Conservation (phyloP, 2,797 vertebrate species). For the Poeciliopsis presidionis region DNA sequence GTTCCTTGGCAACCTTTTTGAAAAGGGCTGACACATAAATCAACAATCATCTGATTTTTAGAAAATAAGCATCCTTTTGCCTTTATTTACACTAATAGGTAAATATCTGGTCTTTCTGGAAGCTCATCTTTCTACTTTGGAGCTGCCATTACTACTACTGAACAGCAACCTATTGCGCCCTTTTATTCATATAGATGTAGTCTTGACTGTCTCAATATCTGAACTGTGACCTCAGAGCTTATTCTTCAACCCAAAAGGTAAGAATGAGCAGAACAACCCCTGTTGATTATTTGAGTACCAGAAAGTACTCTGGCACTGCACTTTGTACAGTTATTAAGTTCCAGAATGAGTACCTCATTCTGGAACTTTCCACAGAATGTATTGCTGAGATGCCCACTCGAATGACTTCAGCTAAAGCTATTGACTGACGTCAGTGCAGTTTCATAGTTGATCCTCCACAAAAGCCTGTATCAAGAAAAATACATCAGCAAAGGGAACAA, state of each 20-base stretch:
- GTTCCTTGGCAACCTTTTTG: background rate
- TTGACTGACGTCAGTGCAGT: slow-evolving; percentile 14
- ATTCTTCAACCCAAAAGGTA: background rate
- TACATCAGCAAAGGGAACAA: background rate
- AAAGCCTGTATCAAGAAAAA: background rate
- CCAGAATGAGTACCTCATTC: no score
- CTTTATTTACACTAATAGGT: background rate
- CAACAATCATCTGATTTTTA: background rate
- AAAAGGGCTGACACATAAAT: background rate
- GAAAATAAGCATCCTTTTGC: background rate
- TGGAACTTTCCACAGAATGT: slow-evolving; percentile 9
- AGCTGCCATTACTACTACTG: background rate
- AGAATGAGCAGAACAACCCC: background rate
- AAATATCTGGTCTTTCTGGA: background rate
- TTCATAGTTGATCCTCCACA: slow-evolving; percentile 17
- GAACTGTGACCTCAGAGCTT: background rate
- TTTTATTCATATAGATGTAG: background rate
- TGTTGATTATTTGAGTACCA: slow-evolving; percentile 17
- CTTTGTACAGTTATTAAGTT: no score
- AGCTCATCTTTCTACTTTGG: background rate
- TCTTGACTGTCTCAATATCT: background rate
- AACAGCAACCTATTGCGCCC: background rate
- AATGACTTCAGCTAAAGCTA: slow-evolving; percentile 13
- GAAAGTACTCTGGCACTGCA: no score
- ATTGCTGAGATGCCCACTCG: slow-evolving; percentile 17